Base-by-base conservation (phyloP, 2,888 invertebrate species). In the Eumerus sabulonum region DNA sequence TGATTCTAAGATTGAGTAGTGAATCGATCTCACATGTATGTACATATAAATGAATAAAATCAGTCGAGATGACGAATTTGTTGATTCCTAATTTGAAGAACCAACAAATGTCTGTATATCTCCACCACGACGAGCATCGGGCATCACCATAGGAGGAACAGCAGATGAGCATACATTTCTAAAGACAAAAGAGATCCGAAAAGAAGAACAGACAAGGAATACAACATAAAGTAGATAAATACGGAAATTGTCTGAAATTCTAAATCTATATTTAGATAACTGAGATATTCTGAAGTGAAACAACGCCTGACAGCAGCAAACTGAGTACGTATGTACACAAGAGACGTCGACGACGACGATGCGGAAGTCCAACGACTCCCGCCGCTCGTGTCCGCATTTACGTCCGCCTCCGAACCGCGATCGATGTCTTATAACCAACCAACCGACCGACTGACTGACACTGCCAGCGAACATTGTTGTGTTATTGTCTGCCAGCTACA, bases 311-410 rank as follows among this genome's bases (percentile, higher is more conserved):
- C 66, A 76, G 66, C 76, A 35, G 66, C 76, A 35, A 66, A 67
- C 54, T 79, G 68, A 59, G 68, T 68, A 64, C 68, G 68, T 68
- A n/a, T n/a, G n/a, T n/a, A n/a, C n/a, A 68, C 53, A 71, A 71
- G 53, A 73, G 79, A 79, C n/a, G n/a, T n/a, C n/a, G n/a, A n/a
- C n/a, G n/a, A n/a, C n/a, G n/a, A n/a, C 79, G 79, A 79, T 79
- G 79, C 79, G 79, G 79, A 79, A 79, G 79, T 79, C 79, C 74
- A 79, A 79, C 79, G 79, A 79, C 68, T 79, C 79, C 79, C 79
- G 76, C 76, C 71, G 73, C 77, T 73, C 56, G 72, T 72, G 72
- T 72, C 71, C 71, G 71, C 71, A 44, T 64, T 57, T 74, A 54
- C 67, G 62, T 62, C 45, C 17, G 18, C 50, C 14, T 48, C 53